Conservation (phyloP, 2,888 invertebrate genomes). For the Sarcophaga carnaria region DNA sequence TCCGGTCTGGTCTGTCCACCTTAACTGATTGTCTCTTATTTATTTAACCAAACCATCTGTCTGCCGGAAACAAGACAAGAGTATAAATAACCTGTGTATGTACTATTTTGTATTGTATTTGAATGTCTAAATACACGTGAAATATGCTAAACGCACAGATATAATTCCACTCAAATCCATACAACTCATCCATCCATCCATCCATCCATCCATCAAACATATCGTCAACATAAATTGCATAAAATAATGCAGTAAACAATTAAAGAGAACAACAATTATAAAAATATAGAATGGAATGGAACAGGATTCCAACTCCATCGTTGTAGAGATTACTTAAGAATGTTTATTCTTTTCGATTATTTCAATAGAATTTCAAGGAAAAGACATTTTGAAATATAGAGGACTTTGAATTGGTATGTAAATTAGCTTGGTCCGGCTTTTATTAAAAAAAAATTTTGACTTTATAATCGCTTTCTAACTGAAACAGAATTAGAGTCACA, state of each 20-base stretch:
- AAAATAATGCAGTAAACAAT: constrained; percentile 42
- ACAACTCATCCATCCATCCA: background rate
- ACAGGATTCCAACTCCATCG: no score
- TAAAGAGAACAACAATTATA: constrained; percentile 4
- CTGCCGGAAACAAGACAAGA: constrained; percentile 53
- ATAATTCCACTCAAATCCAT: constrained; percentile 31
- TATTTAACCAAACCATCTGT: constrained; percentile 57
- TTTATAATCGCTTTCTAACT: no score
- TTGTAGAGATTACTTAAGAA: no score
- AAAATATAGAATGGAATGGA: no score
- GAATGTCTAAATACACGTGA: constrained; percentile 50
- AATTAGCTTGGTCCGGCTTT: no score
- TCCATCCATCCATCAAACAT: background rate
- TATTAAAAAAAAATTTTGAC: no score
- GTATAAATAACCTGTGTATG: constrained; percentile 12
- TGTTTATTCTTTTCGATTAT: no score
- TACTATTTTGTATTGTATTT: constrained; percentile 18
- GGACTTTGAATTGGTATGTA: no score
- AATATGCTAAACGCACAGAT: constrained; percentile 46
- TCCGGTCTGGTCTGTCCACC: background rate
- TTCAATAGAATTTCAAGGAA: no score
- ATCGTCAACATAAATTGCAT: constrained; percentile 27
- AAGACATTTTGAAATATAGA: no score
- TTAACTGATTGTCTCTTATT: background rate
- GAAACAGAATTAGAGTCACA: no score